A percentile compares a stretch with the other conserved stretches of the same genome.
phyloP scores from a whole-genome alignment of 1,140 invertebrate genomes.

The Cardiocondyla obscurior region DNA sequence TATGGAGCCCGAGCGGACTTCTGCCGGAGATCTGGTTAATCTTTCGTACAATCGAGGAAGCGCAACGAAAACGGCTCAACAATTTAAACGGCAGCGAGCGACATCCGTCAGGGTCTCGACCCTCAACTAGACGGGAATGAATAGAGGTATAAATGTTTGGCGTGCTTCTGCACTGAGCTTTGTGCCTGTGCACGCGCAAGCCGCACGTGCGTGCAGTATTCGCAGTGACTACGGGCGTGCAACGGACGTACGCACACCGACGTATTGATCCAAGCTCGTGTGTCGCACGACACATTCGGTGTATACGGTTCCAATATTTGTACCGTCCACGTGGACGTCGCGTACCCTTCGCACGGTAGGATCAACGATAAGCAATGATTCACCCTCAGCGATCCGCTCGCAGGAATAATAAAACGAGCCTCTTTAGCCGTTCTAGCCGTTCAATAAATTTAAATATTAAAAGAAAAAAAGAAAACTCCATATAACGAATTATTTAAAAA shows the following conservation, averaged over 20 bases:
- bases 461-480: no score
- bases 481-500: no score
- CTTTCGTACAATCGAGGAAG: neutral
- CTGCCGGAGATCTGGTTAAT: slow-evolving; percentile 4
- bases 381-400: slow-evolving; percentile 21
- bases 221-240: neutral
- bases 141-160: slow-evolving; percentile 55
- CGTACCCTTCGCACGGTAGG: slow-evolving; percentile 31
- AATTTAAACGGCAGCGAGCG: slow-evolving; percentile 39
- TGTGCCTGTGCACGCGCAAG: slow-evolving; percentile 32
- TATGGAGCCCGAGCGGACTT: neutral
- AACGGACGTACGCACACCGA: slow-evolving; percentile 2
- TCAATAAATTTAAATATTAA: slow-evolving; percentile 34
- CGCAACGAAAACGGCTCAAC: neutral
- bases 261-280: slow-evolving; percentile 22
- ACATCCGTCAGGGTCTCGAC: slow-evolving; percentile 33
- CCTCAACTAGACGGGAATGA: slow-evolving; percentile 43
- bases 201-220: slow-evolving; percentile 37
- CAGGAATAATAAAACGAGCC: slow-evolving; percentile 12
- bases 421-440: slow-evolving; percentile 14
- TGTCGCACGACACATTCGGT: slow-evolving; percentile 36
- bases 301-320: slow-evolving; percentile 46
- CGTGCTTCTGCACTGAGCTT: slow-evolving; percentile 42
- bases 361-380: slow-evolving; percentile 34
- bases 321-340: slow-evolving; percentile 43